phyloP scores from a whole-genome alignment of 2,113 vertebrate species.

The Pontoporia blainvillei region DNA sequence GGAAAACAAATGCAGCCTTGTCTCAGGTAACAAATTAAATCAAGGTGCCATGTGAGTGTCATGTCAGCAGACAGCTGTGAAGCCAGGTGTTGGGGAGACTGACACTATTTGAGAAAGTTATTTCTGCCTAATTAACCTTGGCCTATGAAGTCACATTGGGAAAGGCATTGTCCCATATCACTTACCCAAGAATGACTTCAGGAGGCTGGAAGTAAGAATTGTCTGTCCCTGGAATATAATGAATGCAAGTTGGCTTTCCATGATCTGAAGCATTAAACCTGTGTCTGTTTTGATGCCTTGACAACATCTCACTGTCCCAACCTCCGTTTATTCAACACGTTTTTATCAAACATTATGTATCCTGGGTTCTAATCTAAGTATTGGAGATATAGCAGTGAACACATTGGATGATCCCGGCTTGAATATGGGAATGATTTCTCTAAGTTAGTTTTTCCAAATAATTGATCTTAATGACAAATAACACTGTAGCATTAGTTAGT shows the following conservation, averaged over 20 bases:
- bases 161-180: neutral
- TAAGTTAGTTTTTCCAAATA: neutral
- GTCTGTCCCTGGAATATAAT: neutral
- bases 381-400: neutral
- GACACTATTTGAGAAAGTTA: slow-evolving; percentile 48
- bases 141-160: neutral
- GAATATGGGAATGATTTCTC: neutral
- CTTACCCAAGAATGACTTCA: slow-evolving; percentile 9
- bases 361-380: neutral
- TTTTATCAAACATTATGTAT: neutral
- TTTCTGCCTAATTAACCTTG: neutral
- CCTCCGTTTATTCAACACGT: neutral
- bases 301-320: neutral
- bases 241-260: neutral
- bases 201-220: neutral
- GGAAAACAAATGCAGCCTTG: neutral
- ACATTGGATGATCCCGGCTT: neutral
- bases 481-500: neutral
- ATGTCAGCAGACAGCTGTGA: neutral
- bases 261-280: neutral
- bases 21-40: slow-evolving; percentile 31
- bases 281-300: neutral
- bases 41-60: slow-evolving; percentile 10
- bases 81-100: neutral
- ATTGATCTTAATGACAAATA: neutral